These are phyloP conservation scores for Stenotaenia linearis DNA, from an alignment of 2,888 invertebrate genomes.

Conservation along the genomic window DNA sequence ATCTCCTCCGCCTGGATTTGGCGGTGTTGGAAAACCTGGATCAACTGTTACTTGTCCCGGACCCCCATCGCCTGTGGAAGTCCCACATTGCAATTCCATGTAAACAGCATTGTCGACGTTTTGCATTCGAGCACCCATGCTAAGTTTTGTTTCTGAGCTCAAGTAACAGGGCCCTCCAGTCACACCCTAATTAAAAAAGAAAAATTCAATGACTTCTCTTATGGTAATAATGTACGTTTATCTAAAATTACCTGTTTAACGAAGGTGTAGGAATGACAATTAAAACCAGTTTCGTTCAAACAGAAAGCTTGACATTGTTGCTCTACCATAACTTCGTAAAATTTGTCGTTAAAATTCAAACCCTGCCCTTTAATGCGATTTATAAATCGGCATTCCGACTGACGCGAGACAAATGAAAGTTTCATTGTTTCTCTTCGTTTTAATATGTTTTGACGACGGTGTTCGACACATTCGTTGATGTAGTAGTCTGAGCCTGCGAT, in stretches of 20 bases:
- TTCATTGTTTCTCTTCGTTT: background rate
- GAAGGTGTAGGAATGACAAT: constrained; percentile 49
- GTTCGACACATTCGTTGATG: constrained; percentile 53
- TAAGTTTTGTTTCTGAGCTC: constrained; percentile 34
- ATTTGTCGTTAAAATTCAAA: background rate
- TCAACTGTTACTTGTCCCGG: background rate
- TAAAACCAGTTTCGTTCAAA: constrained; percentile 48
- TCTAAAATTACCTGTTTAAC: constrained; percentile 37
- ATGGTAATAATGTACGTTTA: background rate
- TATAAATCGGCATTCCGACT: constrained; percentile 1
- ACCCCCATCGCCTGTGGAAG: background rate
- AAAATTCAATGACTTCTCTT: background rate
- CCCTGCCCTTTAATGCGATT: background rate
- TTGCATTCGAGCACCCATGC: constrained; percentile 37
- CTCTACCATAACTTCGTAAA: background rate
- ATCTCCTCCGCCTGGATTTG: background rate
- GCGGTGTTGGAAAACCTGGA: background rate
- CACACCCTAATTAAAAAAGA: background rate
- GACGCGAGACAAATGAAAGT: background rate
- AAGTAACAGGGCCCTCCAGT: constrained; percentile 28
- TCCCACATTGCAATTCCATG: constrained; percentile 44
- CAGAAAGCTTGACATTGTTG: constrained; percentile 41
- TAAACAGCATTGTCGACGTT: constrained; percentile 45
- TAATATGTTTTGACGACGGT: background rate
- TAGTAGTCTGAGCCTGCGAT: constrained; percentile 50